Base-by-base conservation (phyloP, 2,888 invertebrate genomes). In the Plebejus melissa region DNA sequence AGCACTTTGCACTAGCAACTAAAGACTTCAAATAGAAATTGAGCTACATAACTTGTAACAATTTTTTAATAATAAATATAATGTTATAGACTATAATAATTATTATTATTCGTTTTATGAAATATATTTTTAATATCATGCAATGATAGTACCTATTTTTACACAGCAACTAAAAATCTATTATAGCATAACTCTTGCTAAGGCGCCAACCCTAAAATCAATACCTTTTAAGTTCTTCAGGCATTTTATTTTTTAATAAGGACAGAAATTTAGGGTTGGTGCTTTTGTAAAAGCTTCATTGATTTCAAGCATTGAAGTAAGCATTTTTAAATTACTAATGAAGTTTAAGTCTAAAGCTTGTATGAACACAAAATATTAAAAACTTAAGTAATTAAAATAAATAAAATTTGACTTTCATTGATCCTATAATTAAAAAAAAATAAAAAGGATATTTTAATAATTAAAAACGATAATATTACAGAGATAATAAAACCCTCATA, bases 131-230 rank as follows among this genome's bases (percentile, higher is more conserved):
- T 65, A 75, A 84, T 83, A 78, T 83, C 80, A 78, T 84, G 83
- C 78, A 81, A 82, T 46, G 46, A 46, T 9, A 46, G 46, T 76
- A 85, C 69, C 79, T 22, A 22, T 22, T 22, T 84, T 84, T 83
- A 82, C 11, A 65, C 32, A 32, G 32, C 32, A 28, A 28, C 4
- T 65, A 65, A 65, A 65, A 28, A 65, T 65, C 22, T 22, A 22
- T 58, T 0, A 22, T 9, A 58, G 7, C 22, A 7, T 22, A 58
- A 58, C 0, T 22, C 16, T 22, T 58, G 58, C 58, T 58, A 58
- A 16, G 58, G 3, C 11, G 60, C 11, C 9, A 28, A 22, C 60
- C 60, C 65, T 36, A 13, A 65, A 16, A 13, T 65, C 32, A 32
- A 28, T 65, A 65, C 11, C 11, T 22, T 22, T 22, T 22, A 65